Conservation (phyloP, 92 coral and sea anemone genomes). For the Desmophyllum pertusum region DNA sequence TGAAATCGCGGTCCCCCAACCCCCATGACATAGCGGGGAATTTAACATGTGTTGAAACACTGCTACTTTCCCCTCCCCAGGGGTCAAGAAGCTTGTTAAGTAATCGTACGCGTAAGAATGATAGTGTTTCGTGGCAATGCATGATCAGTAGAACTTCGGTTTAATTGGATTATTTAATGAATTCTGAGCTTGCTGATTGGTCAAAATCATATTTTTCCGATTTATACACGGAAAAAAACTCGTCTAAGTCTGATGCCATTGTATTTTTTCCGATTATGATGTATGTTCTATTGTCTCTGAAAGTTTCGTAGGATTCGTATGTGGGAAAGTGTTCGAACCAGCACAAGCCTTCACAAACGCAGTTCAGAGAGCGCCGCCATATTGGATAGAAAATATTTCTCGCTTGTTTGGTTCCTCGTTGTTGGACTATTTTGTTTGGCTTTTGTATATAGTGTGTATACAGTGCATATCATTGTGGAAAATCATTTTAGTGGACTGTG, state of each 20-base stretch:
- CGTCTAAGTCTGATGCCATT: conserved; percentile 23
- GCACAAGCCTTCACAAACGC: conserved; percentile 18
- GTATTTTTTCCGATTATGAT: conserved; percentile 13
- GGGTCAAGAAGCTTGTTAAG: no score
- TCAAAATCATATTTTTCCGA: no score
- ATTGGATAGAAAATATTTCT: no score
- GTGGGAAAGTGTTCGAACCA: conserved; percentile 22
- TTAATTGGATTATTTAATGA: conserved; percentile 51
- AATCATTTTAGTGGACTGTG: no score
- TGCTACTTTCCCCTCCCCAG: no score
- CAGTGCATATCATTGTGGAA: no score
- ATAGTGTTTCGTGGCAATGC: conserved; percentile 52
- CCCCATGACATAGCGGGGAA: no score
- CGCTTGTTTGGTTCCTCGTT: not conserved
- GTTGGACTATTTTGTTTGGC: conserved; percentile 6
- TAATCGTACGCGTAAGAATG: conserved; percentile 49
- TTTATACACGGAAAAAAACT: no score
- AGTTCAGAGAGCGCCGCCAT: conserved; percentile 25
- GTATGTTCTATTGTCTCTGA: conserved; percentile 41
- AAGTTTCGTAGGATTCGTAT: no score
- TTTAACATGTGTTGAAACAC: no score
- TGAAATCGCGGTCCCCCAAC: no score
- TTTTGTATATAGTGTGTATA: conserved; percentile 18
- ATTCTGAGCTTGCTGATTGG: conserved; percentile 39
- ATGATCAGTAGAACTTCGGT: conserved; percentile 27